A percentile compares a stretch with the other conserved stretches of the same genome.
These are phyloP conservation scores for Vidua chalybeata DNA, from an alignment of 2,113 vertebrate genomes.

Conservation along the genomic window DNA sequence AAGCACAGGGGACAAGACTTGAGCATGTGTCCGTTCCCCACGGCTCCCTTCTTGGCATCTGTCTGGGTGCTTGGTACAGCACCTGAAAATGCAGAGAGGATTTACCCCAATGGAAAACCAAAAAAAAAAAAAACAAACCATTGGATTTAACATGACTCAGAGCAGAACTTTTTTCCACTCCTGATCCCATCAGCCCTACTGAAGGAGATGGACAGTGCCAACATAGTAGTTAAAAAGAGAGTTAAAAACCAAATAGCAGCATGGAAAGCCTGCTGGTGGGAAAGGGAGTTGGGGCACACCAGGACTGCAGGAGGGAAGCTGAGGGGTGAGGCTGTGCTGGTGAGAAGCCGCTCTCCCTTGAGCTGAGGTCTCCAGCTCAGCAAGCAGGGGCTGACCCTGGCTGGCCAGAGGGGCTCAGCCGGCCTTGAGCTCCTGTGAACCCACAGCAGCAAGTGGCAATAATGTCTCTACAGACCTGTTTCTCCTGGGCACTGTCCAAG, in stretches of 20 bases:
- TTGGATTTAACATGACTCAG: background rate
- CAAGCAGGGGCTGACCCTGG: background rate
- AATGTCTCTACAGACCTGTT: background rate
- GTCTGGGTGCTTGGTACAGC: background rate
- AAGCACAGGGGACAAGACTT: background rate
- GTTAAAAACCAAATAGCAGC: conserved; percentile 5
- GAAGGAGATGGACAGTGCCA: background rate
- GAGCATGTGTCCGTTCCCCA: background rate
- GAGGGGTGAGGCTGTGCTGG: background rate
- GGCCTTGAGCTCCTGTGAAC: background rate
- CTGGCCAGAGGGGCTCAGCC: background rate
- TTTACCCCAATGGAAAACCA: background rate
- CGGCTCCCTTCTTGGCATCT: accelerated
- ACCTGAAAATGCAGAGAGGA: background rate
- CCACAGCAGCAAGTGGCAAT: background rate
- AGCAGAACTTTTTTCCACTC: background rate
- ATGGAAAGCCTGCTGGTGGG: background rate
- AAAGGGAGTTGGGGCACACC: background rate
- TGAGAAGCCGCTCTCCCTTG: background rate
- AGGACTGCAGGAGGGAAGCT: background rate
- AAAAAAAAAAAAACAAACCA: background rate
- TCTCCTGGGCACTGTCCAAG: background rate
- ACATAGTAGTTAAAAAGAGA: background rate
- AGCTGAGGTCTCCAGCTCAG: background rate
- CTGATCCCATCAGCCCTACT: background rate